Percentiles rank a stretch among this genome's conserved stretches.
phyloP scores from a whole-genome alignment of 2,888 invertebrate genomes.

The Watsonalla binaria region DNA sequence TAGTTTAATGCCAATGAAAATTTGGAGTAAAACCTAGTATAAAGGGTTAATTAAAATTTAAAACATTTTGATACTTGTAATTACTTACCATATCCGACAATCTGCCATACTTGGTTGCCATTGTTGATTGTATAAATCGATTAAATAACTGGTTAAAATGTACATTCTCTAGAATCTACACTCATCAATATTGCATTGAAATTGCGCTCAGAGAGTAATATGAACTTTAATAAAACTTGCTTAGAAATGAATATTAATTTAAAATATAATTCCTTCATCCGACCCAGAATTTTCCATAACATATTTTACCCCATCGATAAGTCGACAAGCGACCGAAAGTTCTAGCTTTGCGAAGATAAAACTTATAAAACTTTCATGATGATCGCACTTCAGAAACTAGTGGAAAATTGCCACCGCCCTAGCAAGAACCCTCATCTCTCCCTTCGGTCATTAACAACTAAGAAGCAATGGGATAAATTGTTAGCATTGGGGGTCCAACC shows the following conservation, averaged over 20 bases:
- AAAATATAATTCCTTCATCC: no score
- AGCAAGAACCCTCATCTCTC: constrained; percentile 22
- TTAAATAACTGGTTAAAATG: no score
- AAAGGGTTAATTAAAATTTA: no score
- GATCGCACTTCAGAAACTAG: constrained; percentile 39
- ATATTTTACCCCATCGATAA: not conserved
- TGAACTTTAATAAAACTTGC: no score
- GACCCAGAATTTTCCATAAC: not conserved
- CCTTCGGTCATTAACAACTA: constrained; percentile 11
- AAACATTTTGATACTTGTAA: no score
- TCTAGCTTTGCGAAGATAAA: constrained; percentile 38
- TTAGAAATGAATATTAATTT: no score
- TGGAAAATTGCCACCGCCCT: constrained; percentile 35
- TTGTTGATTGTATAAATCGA: no score
- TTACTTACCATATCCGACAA: no score
- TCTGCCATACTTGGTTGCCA: no score
- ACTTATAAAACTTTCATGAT: constrained; percentile 56
- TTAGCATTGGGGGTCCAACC: constrained; percentile 21
- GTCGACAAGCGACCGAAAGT: constrained; percentile 12
- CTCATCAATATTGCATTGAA: no score
- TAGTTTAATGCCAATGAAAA: not conserved
- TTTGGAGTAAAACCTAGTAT: not conserved
- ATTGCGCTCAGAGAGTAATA: no score
- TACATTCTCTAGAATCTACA: no score
- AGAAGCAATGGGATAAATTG: constrained; percentile 14